Percentiles rank a stretch among this genome's conserved stretches.
Evolutionary conservation across 1,140 invertebrate genomes (phyloP).

Genomic region (Drosophila ironensis): DNA sequence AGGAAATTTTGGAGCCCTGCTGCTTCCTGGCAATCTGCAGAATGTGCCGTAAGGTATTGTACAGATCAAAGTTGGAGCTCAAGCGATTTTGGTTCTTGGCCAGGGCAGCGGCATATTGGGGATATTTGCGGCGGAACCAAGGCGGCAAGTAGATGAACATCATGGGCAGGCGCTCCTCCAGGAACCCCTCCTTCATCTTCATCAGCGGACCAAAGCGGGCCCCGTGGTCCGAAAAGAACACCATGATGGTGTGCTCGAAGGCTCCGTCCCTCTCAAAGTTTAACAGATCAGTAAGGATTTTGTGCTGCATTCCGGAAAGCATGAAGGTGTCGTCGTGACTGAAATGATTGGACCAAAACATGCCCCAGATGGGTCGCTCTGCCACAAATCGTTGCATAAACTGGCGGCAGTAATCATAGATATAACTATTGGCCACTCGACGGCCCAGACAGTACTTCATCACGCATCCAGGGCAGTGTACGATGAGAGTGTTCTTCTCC

Average conservation of each 20-base stretch:
- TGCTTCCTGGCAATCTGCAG: constrained; percentile 48
- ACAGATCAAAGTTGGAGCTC: constrained; percentile 91
- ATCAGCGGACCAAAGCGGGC: constrained; percentile 91
- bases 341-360: constrained; percentile 90
- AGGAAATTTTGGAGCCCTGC: neutral
- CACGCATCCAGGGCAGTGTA: constrained; percentile 81
- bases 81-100: constrained; percentile 87
- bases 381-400: constrained; percentile 82
- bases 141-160: constrained; percentile 90
- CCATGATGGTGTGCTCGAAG: constrained; percentile 87
- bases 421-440: constrained; percentile 83
- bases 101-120: constrained; percentile 86
- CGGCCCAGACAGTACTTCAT: constrained; percentile 84
- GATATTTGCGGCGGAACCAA: constrained; percentile 87
- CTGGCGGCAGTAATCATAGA: constrained; percentile 84
- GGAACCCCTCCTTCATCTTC: constrained; percentile 86
- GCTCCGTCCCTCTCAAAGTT: constrained; percentile 84
- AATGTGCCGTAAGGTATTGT: constrained; percentile 85
- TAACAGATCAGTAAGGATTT: constrained; percentile 84
- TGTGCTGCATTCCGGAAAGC: constrained; percentile 86
- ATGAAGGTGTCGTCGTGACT: constrained; percentile 90
- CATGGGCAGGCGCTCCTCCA: constrained; percentile 95
- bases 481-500: constrained; percentile 81
- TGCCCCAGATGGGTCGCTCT: constrained; percentile 85
- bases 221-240: constrained; percentile 97